Percentiles rank a stretch among this genome's conserved stretches.
Conservation (phyloP, 2,113 vertebrate genomes). For the Lamprotornis superbus region DNA sequence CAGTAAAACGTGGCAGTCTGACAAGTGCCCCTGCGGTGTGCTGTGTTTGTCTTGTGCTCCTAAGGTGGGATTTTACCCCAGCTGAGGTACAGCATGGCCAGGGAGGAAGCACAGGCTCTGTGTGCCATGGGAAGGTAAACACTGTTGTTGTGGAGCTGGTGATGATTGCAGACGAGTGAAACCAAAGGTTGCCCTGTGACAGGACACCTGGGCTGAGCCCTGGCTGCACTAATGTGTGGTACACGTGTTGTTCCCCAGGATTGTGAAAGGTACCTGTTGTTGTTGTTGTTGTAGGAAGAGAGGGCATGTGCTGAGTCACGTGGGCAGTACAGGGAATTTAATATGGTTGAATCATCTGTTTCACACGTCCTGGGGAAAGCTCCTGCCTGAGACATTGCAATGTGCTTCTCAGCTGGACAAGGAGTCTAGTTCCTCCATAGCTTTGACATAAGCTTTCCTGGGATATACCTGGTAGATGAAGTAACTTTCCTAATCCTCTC, state of each 20-base stretch:
- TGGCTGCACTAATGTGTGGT: background rate
- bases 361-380: background rate
- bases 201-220: background rate
- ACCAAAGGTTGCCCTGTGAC: background rate
- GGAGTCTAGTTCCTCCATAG: background rate
- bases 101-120: background rate
- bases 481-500: background rate
- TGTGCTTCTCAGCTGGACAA: background rate
- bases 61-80: background rate
- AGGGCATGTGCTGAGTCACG: slow-evolving; percentile 34
- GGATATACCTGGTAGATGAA: background rate
- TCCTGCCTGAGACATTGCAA: background rate
- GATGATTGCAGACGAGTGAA: background rate
- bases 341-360: slow-evolving; percentile 37
- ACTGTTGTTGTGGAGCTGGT: fast-evolving
- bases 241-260: background rate
- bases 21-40: fast-evolving
- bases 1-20: background rate
- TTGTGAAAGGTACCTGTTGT: slow-evolving; percentile 46
- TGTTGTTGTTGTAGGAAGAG: slow-evolving; percentile 5
- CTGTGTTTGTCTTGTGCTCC: background rate
- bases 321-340: slow-evolving; percentile 1
- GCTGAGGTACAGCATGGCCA: background rate
- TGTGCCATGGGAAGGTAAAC: background rate
- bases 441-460: background rate